Conservation (phyloP, 2,888 invertebrate genomes). For the Drosophila aldrichi region DNA sequence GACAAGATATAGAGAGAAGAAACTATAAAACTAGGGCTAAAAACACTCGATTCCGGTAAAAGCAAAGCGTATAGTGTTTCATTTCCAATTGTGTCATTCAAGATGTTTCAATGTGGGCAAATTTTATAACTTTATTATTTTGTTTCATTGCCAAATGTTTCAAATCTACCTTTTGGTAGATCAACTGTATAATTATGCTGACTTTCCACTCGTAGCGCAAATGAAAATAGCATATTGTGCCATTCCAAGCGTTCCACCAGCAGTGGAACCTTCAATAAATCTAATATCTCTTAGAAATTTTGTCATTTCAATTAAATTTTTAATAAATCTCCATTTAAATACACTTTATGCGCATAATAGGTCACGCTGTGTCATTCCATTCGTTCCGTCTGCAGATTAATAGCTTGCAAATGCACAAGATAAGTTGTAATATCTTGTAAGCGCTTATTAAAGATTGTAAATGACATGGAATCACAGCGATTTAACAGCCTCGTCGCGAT, state of each 20-base stretch:
- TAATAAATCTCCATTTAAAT: background rate
- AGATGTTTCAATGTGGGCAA: no score
- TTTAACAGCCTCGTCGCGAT: conserved; percentile 48
- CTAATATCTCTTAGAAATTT: background rate
- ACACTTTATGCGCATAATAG: background rate
- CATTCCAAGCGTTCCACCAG: background rate
- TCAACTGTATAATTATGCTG: background rate
- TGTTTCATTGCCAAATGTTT: background rate
- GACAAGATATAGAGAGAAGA: background rate
- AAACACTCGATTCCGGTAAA: background rate
- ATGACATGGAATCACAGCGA: conserved; percentile 64
- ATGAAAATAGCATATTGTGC: background rate
- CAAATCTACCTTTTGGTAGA: background rate
- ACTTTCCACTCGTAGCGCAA: background rate
- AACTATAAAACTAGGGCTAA: background rate
- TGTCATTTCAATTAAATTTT: background rate
- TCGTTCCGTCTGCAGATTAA: conserved; percentile 1
- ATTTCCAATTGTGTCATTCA: background rate
- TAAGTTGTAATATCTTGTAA: conserved; percentile 30
- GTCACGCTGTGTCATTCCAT: conserved; percentile 4
- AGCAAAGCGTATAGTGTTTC: background rate
- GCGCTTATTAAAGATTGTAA: conserved; percentile 71
- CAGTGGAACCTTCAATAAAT: background rate
- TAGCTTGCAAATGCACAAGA: conserved; percentile 12
- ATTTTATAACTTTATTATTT: background rate